Base-by-base conservation (phyloP, 2,797 vertebrate species). In the Choloepus didactylus region DNA sequence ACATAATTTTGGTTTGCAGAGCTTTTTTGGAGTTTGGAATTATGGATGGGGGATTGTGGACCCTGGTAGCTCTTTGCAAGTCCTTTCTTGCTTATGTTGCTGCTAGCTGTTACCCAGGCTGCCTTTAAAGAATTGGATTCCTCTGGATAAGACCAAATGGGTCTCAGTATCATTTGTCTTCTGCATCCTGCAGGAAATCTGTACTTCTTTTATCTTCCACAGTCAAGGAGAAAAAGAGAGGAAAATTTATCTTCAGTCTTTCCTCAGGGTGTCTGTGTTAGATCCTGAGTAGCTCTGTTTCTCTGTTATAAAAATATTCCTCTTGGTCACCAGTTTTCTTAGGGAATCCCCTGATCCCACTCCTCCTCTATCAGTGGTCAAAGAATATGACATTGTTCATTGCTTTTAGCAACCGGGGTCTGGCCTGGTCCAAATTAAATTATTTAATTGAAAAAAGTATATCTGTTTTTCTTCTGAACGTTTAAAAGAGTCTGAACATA, bases 151-250 rank as follows among this genome's bases (percentile, higher is more conserved):
- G 56, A 38, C 31, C 25, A n/a, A 54, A 41, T 27, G 54, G 14
- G 92, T n/a, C 3, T 73, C 15, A 6, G 2, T 73, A 23, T 29
- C 64, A n/a, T 92, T 88, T 70, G n/a, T 96, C 77, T 95, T 90
- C 77, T 93, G 88, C 93, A 96, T 96, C 92, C 95, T 93, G 69
- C 27, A 93, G 92, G 95, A 95, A 97, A 67, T 95, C 85, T 95
- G 72, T 60, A 62, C 90, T 91, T 76, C 85, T 94, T 69, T 62
- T 38, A 56, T 51, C 27, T 29, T 81, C 64, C 69, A 66, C 21
- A 29, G 72, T 83, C 79, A 83, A 89, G 93, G 88, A 85, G 83
- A 94, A 83, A 91, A 80, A 46, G 64, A 41, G 75, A 83, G 46
- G 77, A 46, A 79, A 75, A 49, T 90, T 77, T n/a, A 6, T 85